Evolutionary conservation across 1,140 invertebrate genomes (phyloP).

Genomic region (Drosophila lini): DNA sequence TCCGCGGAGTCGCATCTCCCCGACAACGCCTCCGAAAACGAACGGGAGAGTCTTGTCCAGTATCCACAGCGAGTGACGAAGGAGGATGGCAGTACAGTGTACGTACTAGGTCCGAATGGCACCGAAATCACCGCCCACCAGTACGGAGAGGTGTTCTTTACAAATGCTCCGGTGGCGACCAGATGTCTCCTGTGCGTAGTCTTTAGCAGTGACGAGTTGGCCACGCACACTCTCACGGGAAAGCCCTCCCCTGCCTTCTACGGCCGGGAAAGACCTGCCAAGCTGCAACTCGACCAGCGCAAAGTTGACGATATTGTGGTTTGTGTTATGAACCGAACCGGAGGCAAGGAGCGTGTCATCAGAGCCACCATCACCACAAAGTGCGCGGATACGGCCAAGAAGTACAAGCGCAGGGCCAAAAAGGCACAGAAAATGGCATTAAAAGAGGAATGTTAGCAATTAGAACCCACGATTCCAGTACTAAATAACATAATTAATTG

Average conservation of each 20-base stretch:
- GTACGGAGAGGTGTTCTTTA: constrained; percentile 76
- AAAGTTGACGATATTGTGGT: constrained; percentile 83
- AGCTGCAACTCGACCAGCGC: constrained; percentile 73
- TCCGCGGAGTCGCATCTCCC: constrained; percentile 40
- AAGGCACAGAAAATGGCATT: constrained; percentile 27
- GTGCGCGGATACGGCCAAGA: constrained; percentile 87
- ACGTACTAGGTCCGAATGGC: constrained; percentile 76
- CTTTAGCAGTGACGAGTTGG: constrained; percentile 79
- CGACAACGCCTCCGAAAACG: constrained; percentile 9
- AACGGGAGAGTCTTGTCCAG: neutral
- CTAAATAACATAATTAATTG: neutral
- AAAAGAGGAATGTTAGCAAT: constrained; percentile 3
- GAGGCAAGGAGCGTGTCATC: constrained; percentile 71
- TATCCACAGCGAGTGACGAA: constrained; percentile 49
- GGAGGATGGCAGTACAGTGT: constrained; percentile 33
- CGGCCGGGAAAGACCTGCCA: constrained; percentile 64
- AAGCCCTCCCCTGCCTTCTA: constrained; percentile 84
- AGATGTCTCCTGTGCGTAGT: constrained; percentile 71
- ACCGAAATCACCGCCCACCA: constrained; percentile 68
- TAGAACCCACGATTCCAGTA: neutral
- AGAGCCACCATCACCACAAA: constrained; percentile 85
- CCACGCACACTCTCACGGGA: constrained; percentile 83
- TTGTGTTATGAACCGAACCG: constrained; percentile 67
- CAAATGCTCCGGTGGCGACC: constrained; percentile 72
- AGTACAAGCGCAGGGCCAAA: constrained; percentile 78